Evolutionary conservation across 2,797 vertebrate genomes (phyloP).

Genomic region (Australoheros facetus): DNA sequence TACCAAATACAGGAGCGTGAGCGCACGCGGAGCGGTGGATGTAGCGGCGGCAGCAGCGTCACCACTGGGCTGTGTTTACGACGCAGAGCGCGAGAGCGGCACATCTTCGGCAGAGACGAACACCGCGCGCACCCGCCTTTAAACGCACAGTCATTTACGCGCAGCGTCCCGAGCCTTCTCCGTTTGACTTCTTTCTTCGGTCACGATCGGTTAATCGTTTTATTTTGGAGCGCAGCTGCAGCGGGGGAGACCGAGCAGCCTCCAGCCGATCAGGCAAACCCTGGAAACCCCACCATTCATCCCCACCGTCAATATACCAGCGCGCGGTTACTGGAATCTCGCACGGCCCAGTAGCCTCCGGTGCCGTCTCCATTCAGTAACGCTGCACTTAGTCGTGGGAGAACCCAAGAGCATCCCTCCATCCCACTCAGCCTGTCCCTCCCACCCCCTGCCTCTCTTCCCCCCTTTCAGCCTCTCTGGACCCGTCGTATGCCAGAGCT

Average conservation of each 20-base stretch:
- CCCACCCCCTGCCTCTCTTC: not conserved
- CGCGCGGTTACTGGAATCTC: slow-evolving; percentile 18
- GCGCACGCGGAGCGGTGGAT: slow-evolving; percentile 74
- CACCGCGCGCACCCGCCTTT: slow-evolving; percentile 46
- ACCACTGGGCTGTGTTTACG: slow-evolving; percentile 61
- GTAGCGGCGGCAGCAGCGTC: slow-evolving; percentile 39
- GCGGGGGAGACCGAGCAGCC: not conserved
- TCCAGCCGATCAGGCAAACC: slow-evolving; percentile 17
- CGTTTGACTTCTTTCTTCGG: slow-evolving; percentile 1
- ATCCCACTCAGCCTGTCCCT: slow-evolving; percentile 23
- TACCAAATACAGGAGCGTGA: slow-evolving; percentile 55
- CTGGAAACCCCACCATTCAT: slow-evolving; percentile 19
- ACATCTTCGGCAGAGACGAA: slow-evolving; percentile 36
- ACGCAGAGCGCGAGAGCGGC: slow-evolving; percentile 58
- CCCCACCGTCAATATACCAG: slow-evolving; percentile 1
- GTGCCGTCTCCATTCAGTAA: slow-evolving; percentile 23
- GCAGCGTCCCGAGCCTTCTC: slow-evolving; percentile 1
- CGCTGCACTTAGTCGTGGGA: slow-evolving; percentile 24
- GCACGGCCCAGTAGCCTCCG: slow-evolving; percentile 20
- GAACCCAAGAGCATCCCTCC: slow-evolving; percentile 66
- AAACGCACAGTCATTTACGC: slow-evolving; percentile 34
- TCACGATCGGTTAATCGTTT: not conserved
- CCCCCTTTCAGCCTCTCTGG: slow-evolving; percentile 8
- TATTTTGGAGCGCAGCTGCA: slow-evolving; percentile 23
- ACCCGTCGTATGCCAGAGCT: slow-evolving; percentile 48